Percentiles rank a stretch among this genome's conserved stretches.
phyloP scores from a whole-genome alignment of 2,113 vertebrate genomes.

The Gorsachius goisagi region DNA sequence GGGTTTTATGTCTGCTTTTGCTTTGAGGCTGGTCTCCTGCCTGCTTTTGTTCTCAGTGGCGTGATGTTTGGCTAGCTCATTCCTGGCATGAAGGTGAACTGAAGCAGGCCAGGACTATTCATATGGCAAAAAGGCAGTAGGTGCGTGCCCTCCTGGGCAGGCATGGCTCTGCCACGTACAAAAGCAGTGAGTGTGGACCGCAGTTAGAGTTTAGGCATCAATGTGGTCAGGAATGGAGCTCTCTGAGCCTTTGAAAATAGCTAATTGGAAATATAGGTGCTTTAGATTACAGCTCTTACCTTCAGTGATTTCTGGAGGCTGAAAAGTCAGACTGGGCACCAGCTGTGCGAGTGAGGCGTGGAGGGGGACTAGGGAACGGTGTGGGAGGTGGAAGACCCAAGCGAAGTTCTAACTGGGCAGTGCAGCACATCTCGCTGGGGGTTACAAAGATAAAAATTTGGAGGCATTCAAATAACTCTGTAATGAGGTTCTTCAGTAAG shows the following conservation, averaged over 20 bases:
- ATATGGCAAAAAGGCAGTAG: not conserved
- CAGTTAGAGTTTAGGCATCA: not conserved
- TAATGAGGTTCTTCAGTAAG: not conserved
- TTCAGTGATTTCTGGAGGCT: not conserved
- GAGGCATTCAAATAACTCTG: not conserved
- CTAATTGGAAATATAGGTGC: not conserved
- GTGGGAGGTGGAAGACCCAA: not conserved
- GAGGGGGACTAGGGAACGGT: fast-evolving
- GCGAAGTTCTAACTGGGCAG: not conserved
- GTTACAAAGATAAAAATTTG: not conserved
- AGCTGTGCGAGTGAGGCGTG: not conserved
- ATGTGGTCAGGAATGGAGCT: not conserved
- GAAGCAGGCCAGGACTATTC: not conserved
- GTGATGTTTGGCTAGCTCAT: not conserved
- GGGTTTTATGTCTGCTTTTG: not conserved
- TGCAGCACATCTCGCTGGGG: not conserved
- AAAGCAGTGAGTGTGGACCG: not conserved
- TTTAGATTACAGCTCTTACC: not conserved
- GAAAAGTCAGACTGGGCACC: not conserved
- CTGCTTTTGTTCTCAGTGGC: not conserved
- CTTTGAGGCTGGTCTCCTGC: not conserved
- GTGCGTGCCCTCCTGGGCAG: fast-evolving
- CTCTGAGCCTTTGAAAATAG: not conserved
- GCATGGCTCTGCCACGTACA: fast-evolving
- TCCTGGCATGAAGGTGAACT: not conserved